Evolutionary conservation across 2,113 vertebrate species (phyloP).

Genomic region (Xyrauchen texanus): DNA sequence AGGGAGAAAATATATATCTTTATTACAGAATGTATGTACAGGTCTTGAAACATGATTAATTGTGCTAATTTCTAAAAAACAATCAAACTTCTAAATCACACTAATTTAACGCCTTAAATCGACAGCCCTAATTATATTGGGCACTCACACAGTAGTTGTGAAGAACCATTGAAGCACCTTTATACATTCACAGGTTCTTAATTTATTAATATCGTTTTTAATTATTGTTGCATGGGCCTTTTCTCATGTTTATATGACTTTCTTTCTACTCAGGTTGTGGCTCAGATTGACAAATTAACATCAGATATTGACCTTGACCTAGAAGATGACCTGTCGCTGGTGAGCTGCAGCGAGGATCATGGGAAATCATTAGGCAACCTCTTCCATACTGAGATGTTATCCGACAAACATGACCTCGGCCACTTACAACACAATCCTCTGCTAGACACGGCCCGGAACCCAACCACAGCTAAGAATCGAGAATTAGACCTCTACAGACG

Average conservation of each 20-base stretch:
- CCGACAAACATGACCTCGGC: constrained; percentile 77
- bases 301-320: constrained; percentile 81
- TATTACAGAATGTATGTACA: too few relatives aligned
- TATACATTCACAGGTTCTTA: too few relatives aligned
- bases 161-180: too few relatives aligned
- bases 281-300: constrained; percentile 83
- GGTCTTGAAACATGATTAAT: too few relatives aligned
- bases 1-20: too few relatives aligned
- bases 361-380: constrained; percentile 73
- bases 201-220: too few relatives aligned
- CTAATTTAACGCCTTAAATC: too few relatives aligned
- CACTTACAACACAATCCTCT: constrained; percentile 70
- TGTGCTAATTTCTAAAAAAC: too few relatives aligned
- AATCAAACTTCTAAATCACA: too few relatives aligned
- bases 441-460: constrained; percentile 49
- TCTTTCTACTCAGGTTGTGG: constrained; percentile 75
- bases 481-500: constrained; percentile 41
- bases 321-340: constrained; percentile 72
- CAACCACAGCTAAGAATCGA: constrained; percentile 51
- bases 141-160: too few relatives aligned
- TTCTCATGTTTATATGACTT: background rate
- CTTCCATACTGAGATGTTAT: constrained; percentile 71
- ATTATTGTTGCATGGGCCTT: too few relatives aligned
- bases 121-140: too few relatives aligned
- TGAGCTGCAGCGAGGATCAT: constrained; percentile 80